Conservation (phyloP, 2,888 invertebrate genomes). For the Brenthis ino region DNA sequence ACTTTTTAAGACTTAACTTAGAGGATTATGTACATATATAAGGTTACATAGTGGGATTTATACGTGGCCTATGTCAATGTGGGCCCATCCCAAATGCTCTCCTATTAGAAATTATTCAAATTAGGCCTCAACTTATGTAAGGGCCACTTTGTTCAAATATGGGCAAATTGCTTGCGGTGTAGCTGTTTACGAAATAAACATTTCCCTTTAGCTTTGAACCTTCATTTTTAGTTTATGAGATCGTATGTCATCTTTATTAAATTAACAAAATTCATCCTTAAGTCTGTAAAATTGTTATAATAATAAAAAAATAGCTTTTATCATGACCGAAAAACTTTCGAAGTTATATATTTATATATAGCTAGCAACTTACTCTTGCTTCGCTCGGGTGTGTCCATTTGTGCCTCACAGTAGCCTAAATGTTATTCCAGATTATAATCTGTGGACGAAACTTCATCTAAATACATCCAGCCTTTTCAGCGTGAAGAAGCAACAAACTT, state of each 20-base stretch:
- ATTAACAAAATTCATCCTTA: too few species aligned
- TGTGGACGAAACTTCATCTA: too few species aligned
- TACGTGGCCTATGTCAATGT: conserved; percentile 34
- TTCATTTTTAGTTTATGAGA: not conserved
- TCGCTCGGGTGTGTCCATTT: too few species aligned
- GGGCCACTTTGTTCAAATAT: conserved; percentile 47
- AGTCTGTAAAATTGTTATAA: too few species aligned
- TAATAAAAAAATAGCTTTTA: too few species aligned
- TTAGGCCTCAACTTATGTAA: conserved; percentile 45
- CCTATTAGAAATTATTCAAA: conserved; percentile 56
- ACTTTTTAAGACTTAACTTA: conserved; percentile 13
- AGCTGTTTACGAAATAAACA: conserved; percentile 18
- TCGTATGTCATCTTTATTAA: not conserved
- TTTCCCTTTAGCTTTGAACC: conserved; percentile 25
- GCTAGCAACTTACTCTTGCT: too few species aligned
- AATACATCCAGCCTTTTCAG: too few species aligned
- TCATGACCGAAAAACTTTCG: too few species aligned
- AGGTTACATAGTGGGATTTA: conserved; percentile 22
- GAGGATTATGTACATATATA: not conserved
- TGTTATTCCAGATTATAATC: too few species aligned
- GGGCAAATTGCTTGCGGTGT: conserved; percentile 45
- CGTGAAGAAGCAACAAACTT: too few species aligned
- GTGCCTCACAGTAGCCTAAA: too few species aligned
- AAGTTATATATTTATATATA: too few species aligned
- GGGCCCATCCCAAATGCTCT: conserved; percentile 41